Evolutionary conservation across 2,888 invertebrate species (phyloP).

Genomic region (Zygogramma bicolorata): DNA sequence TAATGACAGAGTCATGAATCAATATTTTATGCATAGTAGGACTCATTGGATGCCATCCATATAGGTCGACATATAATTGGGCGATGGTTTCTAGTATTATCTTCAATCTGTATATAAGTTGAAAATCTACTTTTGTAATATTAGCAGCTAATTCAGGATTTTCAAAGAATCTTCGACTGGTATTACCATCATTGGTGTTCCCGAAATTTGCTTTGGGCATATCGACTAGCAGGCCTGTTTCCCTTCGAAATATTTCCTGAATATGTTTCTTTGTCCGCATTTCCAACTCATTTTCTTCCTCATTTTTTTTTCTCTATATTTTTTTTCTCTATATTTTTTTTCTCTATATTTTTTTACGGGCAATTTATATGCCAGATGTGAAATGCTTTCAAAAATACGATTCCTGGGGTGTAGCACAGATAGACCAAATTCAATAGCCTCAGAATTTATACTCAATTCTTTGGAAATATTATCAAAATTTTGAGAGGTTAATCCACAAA

Average conservation of each 20-base stretch:
- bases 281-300: not conserved
- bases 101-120: constrained; percentile 5
- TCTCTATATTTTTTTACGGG: not conserved
- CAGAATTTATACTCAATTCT: too few relatives aligned
- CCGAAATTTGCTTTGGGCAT: constrained; percentile 6
- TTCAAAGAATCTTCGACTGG: not conserved
- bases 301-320: not conserved
- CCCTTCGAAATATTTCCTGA: not conserved
- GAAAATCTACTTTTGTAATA: not conserved
- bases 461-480: too few relatives aligned
- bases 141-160: not conserved
- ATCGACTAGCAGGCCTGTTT: not conserved
- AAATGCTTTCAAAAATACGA: not conserved
- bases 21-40: constrained; percentile 40
- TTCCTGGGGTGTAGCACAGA: not conserved
- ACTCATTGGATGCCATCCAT: constrained; percentile 44
- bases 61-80: constrained; percentile 32
- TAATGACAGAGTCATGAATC: constrained; percentile 9
- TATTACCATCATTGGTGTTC: constrained; percentile 19
- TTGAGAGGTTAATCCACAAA: too few relatives aligned
- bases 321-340: too few relatives aligned
- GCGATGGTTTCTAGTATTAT: constrained; percentile 44
- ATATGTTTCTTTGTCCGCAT: not conserved
- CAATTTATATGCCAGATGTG: not conserved
- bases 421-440: too few relatives aligned